phyloP scores from a whole-genome alignment of 1,140 invertebrate species.

The Maconellicoccus hirsutus region DNA sequence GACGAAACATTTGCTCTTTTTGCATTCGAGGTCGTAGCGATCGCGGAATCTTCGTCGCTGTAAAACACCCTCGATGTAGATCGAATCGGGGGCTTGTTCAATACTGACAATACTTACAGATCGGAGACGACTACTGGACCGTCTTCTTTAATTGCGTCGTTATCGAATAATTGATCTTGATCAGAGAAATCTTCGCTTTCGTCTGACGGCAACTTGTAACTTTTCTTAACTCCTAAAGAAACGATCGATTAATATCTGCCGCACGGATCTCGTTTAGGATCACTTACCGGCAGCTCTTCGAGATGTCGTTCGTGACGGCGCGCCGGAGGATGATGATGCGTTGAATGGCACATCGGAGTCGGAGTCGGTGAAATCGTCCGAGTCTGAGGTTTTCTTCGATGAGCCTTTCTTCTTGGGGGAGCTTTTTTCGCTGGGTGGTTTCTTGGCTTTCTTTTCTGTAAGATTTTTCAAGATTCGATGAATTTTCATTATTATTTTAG shows the following conservation, averaged over 20 bases:
- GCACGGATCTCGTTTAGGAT: neutral
- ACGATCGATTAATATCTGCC: neutral
- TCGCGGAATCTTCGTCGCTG: neutral
- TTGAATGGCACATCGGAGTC: slow-evolving; percentile 11
- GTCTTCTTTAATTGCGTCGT: neutral
- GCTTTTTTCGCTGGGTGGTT: slow-evolving; percentile 12
- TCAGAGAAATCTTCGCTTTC: neutral
- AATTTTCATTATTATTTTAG: slow-evolving; percentile 3
- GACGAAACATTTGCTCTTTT: neutral
- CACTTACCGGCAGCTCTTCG: slow-evolving; percentile 25
- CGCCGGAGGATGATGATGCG: neutral
- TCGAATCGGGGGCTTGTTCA: neutral
- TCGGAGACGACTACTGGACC: neutral
- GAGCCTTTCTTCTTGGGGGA: slow-evolving; percentile 28
- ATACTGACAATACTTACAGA: neutral
- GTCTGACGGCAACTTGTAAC: neutral
- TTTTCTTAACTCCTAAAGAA: neutral
- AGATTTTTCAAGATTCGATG: slow-evolving; percentile 39
- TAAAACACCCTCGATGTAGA: neutral
- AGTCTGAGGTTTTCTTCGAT: neutral
- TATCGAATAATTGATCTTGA: neutral
- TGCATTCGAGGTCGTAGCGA: neutral
- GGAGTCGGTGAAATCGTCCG: neutral
- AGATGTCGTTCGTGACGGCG: slow-evolving; percentile 24
- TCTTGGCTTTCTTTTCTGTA: slow-evolving; percentile 36